phyloP scores from a whole-genome alignment of 2,113 vertebrate species.

The Melanocharis versteri region DNA sequence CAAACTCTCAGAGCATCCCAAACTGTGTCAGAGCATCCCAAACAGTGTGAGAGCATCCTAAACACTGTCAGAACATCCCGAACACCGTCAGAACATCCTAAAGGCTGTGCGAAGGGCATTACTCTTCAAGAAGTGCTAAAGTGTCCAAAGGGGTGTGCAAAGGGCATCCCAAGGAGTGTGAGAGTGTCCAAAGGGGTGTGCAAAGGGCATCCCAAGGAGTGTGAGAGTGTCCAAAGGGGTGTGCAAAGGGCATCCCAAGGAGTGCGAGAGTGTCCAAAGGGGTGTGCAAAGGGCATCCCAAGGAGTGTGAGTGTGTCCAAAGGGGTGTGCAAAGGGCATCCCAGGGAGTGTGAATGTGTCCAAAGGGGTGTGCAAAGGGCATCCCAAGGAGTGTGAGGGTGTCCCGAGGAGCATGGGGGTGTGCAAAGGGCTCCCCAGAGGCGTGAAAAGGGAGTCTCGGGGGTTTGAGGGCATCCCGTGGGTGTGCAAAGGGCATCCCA shows the following conservation, averaged over 20 bases:
- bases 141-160: not conserved
- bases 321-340: not conserved
- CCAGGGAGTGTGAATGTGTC: not conserved
- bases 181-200: not conserved
- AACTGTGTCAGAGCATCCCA: fast-evolving
- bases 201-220: not conserved
- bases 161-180: fast-evolving
- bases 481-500: not conserved
- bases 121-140: too few species aligned
- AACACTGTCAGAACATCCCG: fast-evolving
- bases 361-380: not conserved
- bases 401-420: too few species aligned
- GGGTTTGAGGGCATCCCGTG: fast-evolving
- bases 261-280: fast-evolving
- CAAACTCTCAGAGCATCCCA: too few species aligned
- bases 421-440: not conserved
- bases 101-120: not conserved
- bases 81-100: not conserved
- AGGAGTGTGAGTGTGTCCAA: too few species aligned
- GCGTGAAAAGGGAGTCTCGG: fast-evolving
- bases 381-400: not conserved
- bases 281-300: too few species aligned
- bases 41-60: not conserved
- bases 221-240: too few species aligned
- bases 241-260: not conserved